Base-by-base conservation (phyloP, 1,140 invertebrate genomes). In the Neodiprion pinetum region DNA sequence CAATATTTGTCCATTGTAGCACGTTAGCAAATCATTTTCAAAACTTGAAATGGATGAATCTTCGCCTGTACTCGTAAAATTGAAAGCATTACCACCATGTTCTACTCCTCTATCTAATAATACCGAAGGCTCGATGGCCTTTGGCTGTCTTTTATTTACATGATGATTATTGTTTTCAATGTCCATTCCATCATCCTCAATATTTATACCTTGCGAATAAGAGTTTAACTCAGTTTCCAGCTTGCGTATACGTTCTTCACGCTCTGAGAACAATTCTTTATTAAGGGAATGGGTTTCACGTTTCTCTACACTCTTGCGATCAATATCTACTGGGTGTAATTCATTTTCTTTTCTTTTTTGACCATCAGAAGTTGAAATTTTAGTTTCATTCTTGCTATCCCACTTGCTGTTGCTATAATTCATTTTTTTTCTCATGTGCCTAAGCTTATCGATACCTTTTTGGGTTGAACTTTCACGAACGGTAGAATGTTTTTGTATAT, bases 21-120 rank as follows among this genome's bases (percentile, higher is more conserved):
- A 96, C 50, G 90, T 90, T 17, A 94, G 84, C n/a, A 95, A 86
- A 72, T 90, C 92, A 73, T 90, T 93, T 89, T 95, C 94, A 85
- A 95, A 95, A 85, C 94, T 95, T 0, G 94, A 95, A 61, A 93
- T 88, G 10, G 93, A 93, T 40, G 90, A 91, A 72, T 91, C 92
- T 71, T 92, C 90, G 53, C 89, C 85, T 9, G 80, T 71, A 69
- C 88, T 78, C 0, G 90, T 90, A 67, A 86, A 88, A 80, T 94
- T 93, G 73, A 90, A 86, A 1, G 91, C 91, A 86, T 92, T 94
- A 9, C 94, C 94, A 11, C 94, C 94, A 81, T 95, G 94, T 78
- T 90, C 91, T 40, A 94, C 91, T n/a, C 92, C 93, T 70, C 91
- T 89, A 86, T 95, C 94, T 49, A 94, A 87, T 71, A 94, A 85